These are phyloP conservation scores for Baryphthengus martii DNA, from an alignment of 2,113 vertebrate genomes.

Conservation along the genomic window DNA sequence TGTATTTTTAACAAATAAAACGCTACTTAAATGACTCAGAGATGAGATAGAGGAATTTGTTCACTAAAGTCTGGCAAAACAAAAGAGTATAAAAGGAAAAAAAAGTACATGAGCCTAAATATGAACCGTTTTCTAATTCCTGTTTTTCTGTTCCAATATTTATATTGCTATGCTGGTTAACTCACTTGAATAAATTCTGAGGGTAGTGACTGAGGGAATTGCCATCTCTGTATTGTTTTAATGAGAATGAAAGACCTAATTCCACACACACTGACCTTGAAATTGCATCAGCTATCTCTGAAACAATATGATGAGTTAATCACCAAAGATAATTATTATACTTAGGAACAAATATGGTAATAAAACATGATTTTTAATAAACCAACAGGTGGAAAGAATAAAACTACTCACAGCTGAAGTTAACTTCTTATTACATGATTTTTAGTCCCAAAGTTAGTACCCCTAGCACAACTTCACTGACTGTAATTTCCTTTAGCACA, in stretches of 20 bases:
- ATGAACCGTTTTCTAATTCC: not conserved
- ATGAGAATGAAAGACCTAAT: slow-evolving; percentile 38
- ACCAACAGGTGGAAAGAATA: slow-evolving; percentile 15
- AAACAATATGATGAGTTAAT: slow-evolving; percentile 16
- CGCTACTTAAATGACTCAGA: not conserved
- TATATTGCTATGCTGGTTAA: not conserved
- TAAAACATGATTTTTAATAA: slow-evolving; percentile 26
- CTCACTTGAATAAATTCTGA: slow-evolving; percentile 11
- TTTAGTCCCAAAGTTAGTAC: not conserved
- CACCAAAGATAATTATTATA: slow-evolving; percentile 5
- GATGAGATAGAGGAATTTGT: not conserved
- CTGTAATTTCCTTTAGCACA: not conserved
- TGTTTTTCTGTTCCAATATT: not conserved
- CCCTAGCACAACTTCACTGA: not conserved
- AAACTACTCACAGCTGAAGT: not conserved
- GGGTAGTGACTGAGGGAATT: not conserved
- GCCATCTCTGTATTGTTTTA: slow-evolving; percentile 20
- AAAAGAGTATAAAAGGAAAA: not conserved
- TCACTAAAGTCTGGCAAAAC: not conserved
- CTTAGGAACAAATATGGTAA: not conserved
- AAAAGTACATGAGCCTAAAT: not conserved
- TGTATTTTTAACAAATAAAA: not conserved
- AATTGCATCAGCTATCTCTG: slow-evolving; percentile 18
- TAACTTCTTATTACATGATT: not conserved
- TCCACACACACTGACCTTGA: slow-evolving; percentile 26